phyloP scores from a whole-genome alignment of 2,797 vertebrate genomes.

The Poeciliopsis paucimaculata region DNA sequence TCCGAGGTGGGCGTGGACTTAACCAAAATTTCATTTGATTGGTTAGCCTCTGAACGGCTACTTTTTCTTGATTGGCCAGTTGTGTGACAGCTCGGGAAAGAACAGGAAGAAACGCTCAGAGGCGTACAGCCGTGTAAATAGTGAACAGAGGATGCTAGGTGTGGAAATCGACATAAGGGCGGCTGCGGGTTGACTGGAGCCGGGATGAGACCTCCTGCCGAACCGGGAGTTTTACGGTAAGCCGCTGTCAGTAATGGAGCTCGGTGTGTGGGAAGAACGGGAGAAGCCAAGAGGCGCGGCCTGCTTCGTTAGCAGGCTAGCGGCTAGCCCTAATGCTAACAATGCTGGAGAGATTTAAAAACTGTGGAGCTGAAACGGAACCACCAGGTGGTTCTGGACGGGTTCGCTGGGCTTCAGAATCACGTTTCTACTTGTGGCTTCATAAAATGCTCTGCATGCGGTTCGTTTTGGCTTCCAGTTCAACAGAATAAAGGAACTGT shows the following conservation, averaged over 20 bases:
- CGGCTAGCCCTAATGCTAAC: constrained; percentile 57
- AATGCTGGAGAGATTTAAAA: constrained; percentile 31
- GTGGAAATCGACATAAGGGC: constrained; percentile 49
- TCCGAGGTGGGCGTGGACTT: neutral
- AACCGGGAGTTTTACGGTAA: constrained; percentile 59
- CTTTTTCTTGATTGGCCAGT: constrained; percentile 57
- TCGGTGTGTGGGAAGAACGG: constrained; percentile 5
- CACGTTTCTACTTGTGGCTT: neutral
- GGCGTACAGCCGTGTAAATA: constrained; percentile 70
- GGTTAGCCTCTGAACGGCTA: constrained; percentile 6
- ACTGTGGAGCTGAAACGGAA: neutral
- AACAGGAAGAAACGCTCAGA: constrained; percentile 66
- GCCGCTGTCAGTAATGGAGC: neutral
- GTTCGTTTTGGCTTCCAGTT: neutral
- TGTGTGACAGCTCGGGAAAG: constrained; percentile 4
- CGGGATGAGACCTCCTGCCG: constrained; percentile 68
- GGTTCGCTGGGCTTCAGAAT: neutral
- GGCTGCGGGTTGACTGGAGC: constrained; percentile 48
- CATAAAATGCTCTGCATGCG: neutral
- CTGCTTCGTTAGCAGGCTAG: constrained; percentile 64
- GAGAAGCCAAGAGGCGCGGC: constrained; percentile 67
- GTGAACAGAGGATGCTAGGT: constrained; percentile 63
- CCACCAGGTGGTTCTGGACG: neutral
- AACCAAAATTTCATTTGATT: constrained; percentile 32
- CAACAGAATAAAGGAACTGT: constrained; percentile 13